A percentile compares a stretch with the other conserved stretches of the same genome.
phyloP scores from a whole-genome alignment of 64 coral and sea anemone genomes.

The Actinia tenebrosa region DNA sequence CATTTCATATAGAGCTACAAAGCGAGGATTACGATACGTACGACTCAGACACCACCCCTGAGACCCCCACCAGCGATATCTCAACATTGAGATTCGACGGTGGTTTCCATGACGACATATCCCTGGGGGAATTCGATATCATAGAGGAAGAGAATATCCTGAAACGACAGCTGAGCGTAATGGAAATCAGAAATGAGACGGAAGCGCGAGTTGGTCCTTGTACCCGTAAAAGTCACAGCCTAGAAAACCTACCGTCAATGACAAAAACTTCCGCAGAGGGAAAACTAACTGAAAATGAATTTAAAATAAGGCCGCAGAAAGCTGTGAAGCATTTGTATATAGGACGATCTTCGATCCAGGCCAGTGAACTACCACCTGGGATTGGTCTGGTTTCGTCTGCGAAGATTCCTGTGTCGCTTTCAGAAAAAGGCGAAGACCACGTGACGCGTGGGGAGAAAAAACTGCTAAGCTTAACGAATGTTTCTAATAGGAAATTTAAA shows the following conservation, averaged over 20 bases:
- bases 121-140: neutral
- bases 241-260: slow-evolving; percentile 21
- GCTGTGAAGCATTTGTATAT: neutral
- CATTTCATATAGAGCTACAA: slow-evolving; percentile 10
- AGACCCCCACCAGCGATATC: slow-evolving; percentile 16
- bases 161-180: neutral
- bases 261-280: neutral
- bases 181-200: neutral
- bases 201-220: neutral
- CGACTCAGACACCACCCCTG: neutral
- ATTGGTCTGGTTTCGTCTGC: neutral
- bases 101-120: neutral
- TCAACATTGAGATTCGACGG: neutral
- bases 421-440: neutral
- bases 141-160: slow-evolving; percentile 7
- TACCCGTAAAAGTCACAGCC: slow-evolving; percentile 7
- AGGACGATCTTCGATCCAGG: neutral
- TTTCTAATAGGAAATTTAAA: neutral
- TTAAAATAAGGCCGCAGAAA: neutral
- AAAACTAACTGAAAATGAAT: neutral
- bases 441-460: neutral
- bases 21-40: neutral
- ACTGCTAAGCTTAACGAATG: neutral
- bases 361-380: neutral
- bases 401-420: neutral